These are phyloP conservation scores for Pelodiscus sinensis DNA, from an alignment of 2,113 vertebrate species.

Conservation along the genomic window DNA sequence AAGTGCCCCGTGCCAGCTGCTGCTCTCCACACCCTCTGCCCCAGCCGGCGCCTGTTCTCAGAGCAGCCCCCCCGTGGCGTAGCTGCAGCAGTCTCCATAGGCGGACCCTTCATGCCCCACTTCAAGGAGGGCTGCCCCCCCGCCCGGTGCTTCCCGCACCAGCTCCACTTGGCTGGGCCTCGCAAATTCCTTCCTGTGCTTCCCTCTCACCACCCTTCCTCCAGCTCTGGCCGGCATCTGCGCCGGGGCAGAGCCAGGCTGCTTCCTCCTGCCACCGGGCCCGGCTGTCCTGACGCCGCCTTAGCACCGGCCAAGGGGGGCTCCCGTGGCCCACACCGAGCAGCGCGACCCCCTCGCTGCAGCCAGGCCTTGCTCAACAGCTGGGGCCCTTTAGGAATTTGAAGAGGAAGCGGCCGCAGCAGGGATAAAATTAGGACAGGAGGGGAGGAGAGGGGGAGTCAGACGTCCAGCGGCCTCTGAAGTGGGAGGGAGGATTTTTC, in stretches of 20 bases:
- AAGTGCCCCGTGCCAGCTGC: background rate
- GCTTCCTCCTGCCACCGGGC: background rate
- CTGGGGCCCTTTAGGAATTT: slow-evolving; percentile 65
- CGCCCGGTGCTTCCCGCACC: background rate
- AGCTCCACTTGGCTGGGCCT: background rate
- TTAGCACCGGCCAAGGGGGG: background rate
- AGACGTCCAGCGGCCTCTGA: background rate
- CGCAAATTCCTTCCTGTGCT: background rate
- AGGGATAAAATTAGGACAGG: slow-evolving; percentile 6
- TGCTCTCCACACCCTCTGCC: background rate
- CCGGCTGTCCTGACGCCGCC: background rate
- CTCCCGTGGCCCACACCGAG: background rate
- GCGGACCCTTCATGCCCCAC: background rate
- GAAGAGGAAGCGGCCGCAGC: slow-evolving; percentile 51
- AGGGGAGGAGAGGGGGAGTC: background rate
- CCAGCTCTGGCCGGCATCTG: background rate
- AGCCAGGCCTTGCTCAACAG: slow-evolving; percentile 9
- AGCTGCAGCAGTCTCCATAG: background rate
- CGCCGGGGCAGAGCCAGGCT: background rate
- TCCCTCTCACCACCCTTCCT: background rate
- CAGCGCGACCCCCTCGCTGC: background rate
- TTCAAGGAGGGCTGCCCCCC: background rate
- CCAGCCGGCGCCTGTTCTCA: background rate
- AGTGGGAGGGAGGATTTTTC: background rate
- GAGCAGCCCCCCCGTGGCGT: background rate